These are phyloP conservation scores for Sterrhoptilus dennistouni DNA, from an alignment of 2,113 vertebrate genomes.

Conservation along the genomic window DNA sequence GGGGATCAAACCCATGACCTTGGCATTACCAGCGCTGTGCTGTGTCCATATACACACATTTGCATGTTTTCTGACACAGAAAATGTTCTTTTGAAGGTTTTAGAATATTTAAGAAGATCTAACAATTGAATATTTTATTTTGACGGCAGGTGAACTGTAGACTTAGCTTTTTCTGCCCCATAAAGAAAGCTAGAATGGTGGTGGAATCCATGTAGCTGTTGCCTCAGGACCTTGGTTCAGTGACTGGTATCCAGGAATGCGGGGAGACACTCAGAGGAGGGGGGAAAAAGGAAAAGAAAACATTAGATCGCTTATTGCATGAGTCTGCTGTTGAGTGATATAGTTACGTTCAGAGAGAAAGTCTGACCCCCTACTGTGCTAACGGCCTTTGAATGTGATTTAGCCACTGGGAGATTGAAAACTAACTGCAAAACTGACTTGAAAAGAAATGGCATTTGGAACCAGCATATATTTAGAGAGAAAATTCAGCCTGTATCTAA, in stretches of 20 bases:
- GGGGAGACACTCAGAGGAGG: conserved; percentile 25
- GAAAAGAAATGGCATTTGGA: conserved; percentile 70
- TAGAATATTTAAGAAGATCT: neutral
- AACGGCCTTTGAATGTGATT: conserved; percentile 68
- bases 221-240: conserved; percentile 48
- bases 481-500: conserved; percentile 53
- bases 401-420: conserved; percentile 65
- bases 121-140: neutral
- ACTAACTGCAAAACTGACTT: conserved; percentile 55
- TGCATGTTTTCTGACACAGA: neutral
- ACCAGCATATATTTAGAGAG: conserved; percentile 34
- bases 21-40: neutral
- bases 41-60: neutral
- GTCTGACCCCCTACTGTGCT: conserved; percentile 60
- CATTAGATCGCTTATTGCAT: conserved; percentile 47
- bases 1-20: rapidly evolving
- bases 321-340: conserved; percentile 72
- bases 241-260: conserved; percentile 60
- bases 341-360: conserved; percentile 61
- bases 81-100: neutral
- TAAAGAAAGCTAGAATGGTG: neutral
- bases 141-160: conserved; percentile 27
- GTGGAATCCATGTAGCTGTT: conserved; percentile 31
- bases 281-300: conserved; percentile 55
- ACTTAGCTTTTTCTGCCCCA: neutral